Evolutionary conservation across 2,888 invertebrate species (phyloP), one percentile per base, ranked within the genome.

Genomic region (Myopa tessellatipennis): DNA sequence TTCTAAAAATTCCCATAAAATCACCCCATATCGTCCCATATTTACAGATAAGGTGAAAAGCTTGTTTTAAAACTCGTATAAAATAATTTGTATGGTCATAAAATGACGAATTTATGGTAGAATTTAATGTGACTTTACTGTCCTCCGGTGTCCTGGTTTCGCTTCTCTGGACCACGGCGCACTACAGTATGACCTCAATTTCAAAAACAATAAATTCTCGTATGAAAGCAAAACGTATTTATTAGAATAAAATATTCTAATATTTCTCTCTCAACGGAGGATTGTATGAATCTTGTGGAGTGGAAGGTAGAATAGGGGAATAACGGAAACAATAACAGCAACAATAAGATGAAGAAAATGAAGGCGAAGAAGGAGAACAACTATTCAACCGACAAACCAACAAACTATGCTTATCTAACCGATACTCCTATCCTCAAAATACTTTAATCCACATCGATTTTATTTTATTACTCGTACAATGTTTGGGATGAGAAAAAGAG

Each of bases 381-480:
- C n/a, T 34, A 61, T 61, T 18, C 10, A 18, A 18, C n/a, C 61
- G 26, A 12, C 6, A 65, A 34, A 16, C 63, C 18, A 68, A 40
- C n/a, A 12, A 38, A 67, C 67, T 18, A 34, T 8, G 16, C 71
- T 38, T 60, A 60, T 72, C 72, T 36, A 40, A 34, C 38, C 18
- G 16, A 58, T 58, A 60, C 34, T 71, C 71, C 38, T 60, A 16
- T 38, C 10, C 40, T 60, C 38, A n/a, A 38, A 60, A 72, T 40
- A 60, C 61, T 45, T 73, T 36, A 61, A 61, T 73, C 40, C 73
- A 45, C 38, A 73, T 73, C 73, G 73, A 73, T 73, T 73, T 60
- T 40, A 61, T 73, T 71, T 58, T 73, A 73, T 60, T 45, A 26
- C 26, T 45, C 61, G 45, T 61, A 10, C 61, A 14, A 72, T 26